Percentiles rank a stretch among this genome's conserved stretches.
Evolutionary conservation across 2,797 vertebrate species (phyloP).

Genomic region (Luscinia megarhynchos): DNA sequence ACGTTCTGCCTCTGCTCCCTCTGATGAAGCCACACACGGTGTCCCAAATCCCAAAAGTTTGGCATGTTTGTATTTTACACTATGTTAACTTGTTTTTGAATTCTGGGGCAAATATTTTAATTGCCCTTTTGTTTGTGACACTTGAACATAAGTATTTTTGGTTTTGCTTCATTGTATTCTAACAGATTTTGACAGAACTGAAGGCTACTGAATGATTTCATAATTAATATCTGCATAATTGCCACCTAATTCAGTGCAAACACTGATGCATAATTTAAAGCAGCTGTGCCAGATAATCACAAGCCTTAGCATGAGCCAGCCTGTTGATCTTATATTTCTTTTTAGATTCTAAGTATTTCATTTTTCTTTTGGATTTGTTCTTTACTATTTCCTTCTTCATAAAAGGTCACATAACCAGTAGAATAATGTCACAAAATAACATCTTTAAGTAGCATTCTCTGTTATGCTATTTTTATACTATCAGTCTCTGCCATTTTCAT

Average conservation of each 20-base stretch:
- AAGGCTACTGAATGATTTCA: conserved; percentile 38
- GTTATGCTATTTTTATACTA: not conserved
- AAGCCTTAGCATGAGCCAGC: conserved; percentile 26
- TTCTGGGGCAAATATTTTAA: not conserved
- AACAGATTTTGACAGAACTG: conserved; percentile 16
- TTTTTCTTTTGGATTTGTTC: not conserved
- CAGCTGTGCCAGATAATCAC: conserved; percentile 54
- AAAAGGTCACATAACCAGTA: not conserved
- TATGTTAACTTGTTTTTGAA: not conserved
- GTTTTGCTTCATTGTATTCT: conserved; percentile 21
- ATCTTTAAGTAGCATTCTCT: not conserved
- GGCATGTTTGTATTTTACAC: not conserved
- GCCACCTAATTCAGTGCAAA: conserved; percentile 46
- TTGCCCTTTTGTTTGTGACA: not conserved
- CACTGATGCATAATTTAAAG: conserved; percentile 29
- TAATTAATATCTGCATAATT: conserved; percentile 60
- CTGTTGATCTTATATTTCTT: conserved; percentile 14
- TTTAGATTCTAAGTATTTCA: not conserved
- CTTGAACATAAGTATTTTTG: not conserved
- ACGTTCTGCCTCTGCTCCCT: fast-evolving
- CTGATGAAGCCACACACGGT: fast-evolving
- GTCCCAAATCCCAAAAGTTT: not conserved
- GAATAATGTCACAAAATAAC: not conserved
- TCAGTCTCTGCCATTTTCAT: not conserved
- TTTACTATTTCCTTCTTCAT: not conserved